phyloP scores from a whole-genome alignment of 2,797 vertebrate species.

The Prunella strophiata region DNA sequence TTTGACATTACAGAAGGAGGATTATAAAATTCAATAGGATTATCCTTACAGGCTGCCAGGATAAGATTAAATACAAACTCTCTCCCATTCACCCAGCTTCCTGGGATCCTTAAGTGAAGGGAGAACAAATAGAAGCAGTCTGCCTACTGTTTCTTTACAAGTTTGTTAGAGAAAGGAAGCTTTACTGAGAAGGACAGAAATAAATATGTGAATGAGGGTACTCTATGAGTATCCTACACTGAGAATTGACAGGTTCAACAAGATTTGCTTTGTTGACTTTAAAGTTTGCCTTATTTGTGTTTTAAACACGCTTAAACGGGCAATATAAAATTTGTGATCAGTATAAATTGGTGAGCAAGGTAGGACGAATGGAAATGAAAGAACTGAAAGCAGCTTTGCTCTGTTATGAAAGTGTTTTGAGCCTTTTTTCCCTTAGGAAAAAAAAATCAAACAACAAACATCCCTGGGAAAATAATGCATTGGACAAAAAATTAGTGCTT shows the following conservation, averaged over 20 bases:
- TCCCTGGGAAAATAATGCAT: not conserved
- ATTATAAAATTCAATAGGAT: constrained; percentile 13
- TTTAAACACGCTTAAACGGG: not conserved
- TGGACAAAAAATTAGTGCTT: not conserved
- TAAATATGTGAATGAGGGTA: not conserved
- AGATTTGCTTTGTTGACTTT: constrained; percentile 1
- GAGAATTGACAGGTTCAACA: not conserved
- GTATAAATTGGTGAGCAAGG: not conserved
- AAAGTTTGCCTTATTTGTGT: not conserved
- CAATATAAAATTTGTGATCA: not conserved
- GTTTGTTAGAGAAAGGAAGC: not conserved
- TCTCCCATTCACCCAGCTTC: not conserved
- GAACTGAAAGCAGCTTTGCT: not conserved
- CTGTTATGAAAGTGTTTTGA: not conserved
- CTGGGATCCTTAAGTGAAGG: not conserved
- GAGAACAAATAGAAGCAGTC: not conserved
- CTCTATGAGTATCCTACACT: not conserved
- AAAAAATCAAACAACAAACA: not conserved
- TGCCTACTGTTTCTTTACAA: not conserved
- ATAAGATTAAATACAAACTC: not conserved
- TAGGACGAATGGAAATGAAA: not conserved
- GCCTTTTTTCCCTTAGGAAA: not conserved
- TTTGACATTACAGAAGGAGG: not conserved
- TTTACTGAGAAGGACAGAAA: not conserved
- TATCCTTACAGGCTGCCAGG: not conserved